Percentiles rank a stretch among this genome's conserved stretches.
These are phyloP conservation scores for Agrenia bidenticulata DNA, from an alignment of 2,888 invertebrate genomes.

Conservation along the genomic window DNA sequence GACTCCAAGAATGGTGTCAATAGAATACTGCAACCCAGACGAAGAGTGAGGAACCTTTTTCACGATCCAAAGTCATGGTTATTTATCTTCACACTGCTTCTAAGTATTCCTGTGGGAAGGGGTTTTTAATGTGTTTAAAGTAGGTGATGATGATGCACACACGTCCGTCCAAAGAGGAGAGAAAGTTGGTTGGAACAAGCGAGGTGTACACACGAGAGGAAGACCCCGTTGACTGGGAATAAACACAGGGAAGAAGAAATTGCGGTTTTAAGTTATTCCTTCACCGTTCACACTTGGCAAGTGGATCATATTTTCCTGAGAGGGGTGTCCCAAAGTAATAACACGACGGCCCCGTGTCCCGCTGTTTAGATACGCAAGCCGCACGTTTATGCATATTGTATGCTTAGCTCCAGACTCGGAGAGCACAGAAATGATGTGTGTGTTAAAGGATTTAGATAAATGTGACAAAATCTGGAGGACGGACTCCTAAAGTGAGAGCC, in stretches of 20 bases:
- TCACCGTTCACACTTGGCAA: conserved; percentile 11
- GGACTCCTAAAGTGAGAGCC: conserved; percentile 15
- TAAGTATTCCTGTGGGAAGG: conserved; percentile 1
- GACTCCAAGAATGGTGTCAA: conserved; percentile 7
- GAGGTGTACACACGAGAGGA: background rate
- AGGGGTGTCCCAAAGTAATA: background rate
- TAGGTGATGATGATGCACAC: conserved; percentile 2
- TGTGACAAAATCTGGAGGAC: conserved; percentile 17
- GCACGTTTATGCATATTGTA: conserved; percentile 5
- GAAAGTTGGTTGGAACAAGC: background rate
- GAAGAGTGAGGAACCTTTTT: background rate
- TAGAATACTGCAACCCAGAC: background rate
- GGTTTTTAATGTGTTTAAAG: background rate
- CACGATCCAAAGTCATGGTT: background rate
- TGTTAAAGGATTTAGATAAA: background rate
- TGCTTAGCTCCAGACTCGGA: background rate
- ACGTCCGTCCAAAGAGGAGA: background rate
- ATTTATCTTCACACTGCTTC: conserved; percentile 6
- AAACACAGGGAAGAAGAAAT: background rate
- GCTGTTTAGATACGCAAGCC: background rate
- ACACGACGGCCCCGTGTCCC: background rate
- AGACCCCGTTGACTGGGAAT: background rate
- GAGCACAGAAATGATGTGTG: too few relatives aligned
- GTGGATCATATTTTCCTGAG: background rate
- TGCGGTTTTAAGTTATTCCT: background rate